Evolutionary conservation across 2,797 vertebrate species (phyloP), one percentile per base, ranked within the genome.

Genomic region (Bradypodion ventrale): DNA sequence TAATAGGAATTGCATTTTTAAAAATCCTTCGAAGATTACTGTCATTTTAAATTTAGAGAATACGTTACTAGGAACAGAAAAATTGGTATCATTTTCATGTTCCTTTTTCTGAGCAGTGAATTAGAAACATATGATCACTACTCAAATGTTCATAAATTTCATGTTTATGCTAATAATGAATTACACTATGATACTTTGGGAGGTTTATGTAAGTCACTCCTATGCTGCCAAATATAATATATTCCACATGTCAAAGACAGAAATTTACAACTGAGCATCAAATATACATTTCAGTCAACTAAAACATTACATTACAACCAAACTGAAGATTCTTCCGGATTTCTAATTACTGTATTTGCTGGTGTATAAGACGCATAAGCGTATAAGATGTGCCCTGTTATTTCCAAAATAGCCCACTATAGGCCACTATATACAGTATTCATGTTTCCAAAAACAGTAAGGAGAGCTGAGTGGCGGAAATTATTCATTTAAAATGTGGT

Each of bases 1-100:
- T 27, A 72, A 72, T n/a, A 60, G 29, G 27, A 81, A 72, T 62
- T 81, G 79, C 40, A 81, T 44, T 72, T 35, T 44, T 44, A 40
- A 44, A 60, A 72, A n/a, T 32, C 25, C 69, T 56, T 60, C 60
- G 68, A 81, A 60, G 66, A 70, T 80, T 66, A 27, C 10, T 63
- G 76, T 40, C 32, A 72, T 60, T 80, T 60, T 70, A 59, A 70
- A 59, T 59, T 80, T 52, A 68, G 25, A 72, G 37, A 80, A 80
- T 80, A 32, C 12, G 59, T n/a, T 68, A 46, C 35, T 56, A 35
- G 10, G 44, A 13, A 13, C 65, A 80, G 66, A 70, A 80, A 69
- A 52, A 40, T 32, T 32, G 56, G 56, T 56, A 60, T 27, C 35
- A 76, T 52, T 75, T 60, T 56, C 52, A 76, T 60, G 75, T 60